A percentile compares a stretch with the other conserved stretches of the same genome.
Conservation (phyloP, 1,140 invertebrate genomes). For the Sitobion miscanthi region DNA sequence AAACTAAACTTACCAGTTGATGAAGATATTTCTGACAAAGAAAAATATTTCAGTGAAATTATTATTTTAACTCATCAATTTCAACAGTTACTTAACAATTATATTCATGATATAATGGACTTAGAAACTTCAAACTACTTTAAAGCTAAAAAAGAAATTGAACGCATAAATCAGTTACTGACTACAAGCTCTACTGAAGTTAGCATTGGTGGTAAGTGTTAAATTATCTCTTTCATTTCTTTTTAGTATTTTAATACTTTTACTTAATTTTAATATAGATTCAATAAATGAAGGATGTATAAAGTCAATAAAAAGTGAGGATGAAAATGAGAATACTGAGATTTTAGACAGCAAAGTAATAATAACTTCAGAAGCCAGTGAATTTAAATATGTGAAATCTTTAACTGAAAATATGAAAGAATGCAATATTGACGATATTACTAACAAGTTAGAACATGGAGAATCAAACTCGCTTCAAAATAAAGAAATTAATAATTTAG, state of each 20-base stretch:
- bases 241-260: background rate
- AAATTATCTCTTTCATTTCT: background rate
- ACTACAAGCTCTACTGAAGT: background rate
- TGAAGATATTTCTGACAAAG: background rate
- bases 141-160: slow-evolving; percentile 49
- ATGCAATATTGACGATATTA: background rate
- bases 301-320: background rate
- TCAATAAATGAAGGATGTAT: background rate
- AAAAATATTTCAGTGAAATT: background rate
- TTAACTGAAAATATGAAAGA: slow-evolving; percentile 11
- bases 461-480: background rate
- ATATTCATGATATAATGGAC: slow-evolving; percentile 17
- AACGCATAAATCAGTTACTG: slow-evolving; percentile 25
- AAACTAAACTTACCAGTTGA: background rate
- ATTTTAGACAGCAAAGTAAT: background rate
- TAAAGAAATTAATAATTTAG: background rate
- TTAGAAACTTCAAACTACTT: slow-evolving; percentile 22
- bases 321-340: background rate
- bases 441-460: too few species aligned
- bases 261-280: background rate
- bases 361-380: background rate
- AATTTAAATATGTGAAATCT: background rate
- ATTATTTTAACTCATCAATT: slow-evolving; percentile 21
- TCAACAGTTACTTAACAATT: background rate
- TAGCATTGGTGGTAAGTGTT: background rate